Conservation (phyloP, 2,888 invertebrate genomes). For the Kryphioiulus occultus region DNA sequence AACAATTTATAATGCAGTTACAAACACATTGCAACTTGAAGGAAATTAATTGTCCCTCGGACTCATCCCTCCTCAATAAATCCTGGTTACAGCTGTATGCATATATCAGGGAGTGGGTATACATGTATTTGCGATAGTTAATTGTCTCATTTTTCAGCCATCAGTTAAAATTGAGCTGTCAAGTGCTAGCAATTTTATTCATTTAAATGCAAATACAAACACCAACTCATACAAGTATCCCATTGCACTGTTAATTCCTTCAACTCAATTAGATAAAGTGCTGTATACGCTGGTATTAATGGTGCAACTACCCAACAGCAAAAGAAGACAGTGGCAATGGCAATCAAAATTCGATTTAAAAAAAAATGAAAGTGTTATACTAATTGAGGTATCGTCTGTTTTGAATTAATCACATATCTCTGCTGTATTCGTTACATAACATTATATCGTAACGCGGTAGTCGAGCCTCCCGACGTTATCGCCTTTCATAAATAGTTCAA, state of each 20-base stretch:
- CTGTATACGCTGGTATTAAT: neutral
- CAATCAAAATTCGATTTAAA: neutral
- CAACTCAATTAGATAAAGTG: conserved; percentile 9
- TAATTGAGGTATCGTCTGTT: neutral
- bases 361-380: neutral
- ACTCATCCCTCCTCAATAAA: neutral
- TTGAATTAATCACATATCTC: neutral
- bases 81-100: neutral
- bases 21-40: neutral
- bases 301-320: neutral
- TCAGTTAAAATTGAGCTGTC: conserved; percentile 17
- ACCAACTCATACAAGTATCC: neutral
- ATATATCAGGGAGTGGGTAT: conserved; percentile 1
- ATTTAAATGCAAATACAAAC: conserved; percentile 2
- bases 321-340: neutral
- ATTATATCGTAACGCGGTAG: neutral
- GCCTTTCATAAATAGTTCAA: neutral
- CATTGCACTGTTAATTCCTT: neutral
- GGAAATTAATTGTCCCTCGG: neutral
- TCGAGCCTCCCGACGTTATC: neutral
- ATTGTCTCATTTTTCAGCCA: conserved; percentile 23
- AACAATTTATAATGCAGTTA: neutral
- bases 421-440: neutral
- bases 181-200: conserved; percentile 9
- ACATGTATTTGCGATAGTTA: neutral